A percentile compares a stretch with the other conserved stretches of the same genome.
phyloP scores from a whole-genome alignment of 2,113 vertebrate species.

The Panthera tigris region DNA sequence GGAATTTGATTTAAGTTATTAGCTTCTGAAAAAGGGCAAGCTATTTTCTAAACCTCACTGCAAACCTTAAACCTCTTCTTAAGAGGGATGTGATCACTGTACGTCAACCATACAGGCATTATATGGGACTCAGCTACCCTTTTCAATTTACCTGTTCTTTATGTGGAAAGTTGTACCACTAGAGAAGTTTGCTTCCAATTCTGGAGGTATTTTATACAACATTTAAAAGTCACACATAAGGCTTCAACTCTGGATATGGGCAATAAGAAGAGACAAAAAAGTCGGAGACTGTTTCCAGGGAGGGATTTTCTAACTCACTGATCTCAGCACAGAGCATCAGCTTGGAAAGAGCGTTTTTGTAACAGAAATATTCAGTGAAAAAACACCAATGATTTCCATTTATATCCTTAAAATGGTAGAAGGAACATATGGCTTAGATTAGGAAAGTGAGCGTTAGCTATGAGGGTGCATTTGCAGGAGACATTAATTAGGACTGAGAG shows the following conservation, averaged over 20 bases:
- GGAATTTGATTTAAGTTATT: background rate
- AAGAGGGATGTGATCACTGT: background rate
- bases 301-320: slow-evolving; percentile 4
- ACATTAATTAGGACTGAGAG: slow-evolving; percentile 67
- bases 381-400: slow-evolving; percentile 64
- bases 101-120: background rate
- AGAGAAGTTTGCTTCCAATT: background rate
- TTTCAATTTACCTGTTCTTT: background rate
- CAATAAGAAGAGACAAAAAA: background rate
- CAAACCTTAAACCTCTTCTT: background rate
- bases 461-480: slow-evolving; percentile 67
- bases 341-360: slow-evolving; percentile 12
- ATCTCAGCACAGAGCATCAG: slow-evolving; percentile 4
- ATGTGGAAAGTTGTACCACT: background rate
- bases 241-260: background rate
- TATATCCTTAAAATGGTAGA: slow-evolving; percentile 33
- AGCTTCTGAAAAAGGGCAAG: background rate
- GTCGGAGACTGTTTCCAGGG: background rate
- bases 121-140: background rate
- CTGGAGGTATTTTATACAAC: background rate
- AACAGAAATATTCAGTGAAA: slow-evolving; percentile 31
- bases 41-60: slow-evolving; percentile 25
- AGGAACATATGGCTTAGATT: slow-evolving; percentile 62
- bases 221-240: background rate
- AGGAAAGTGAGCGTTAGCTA: slow-evolving; percentile 52